Evolutionary conservation across 1,140 invertebrate species (phyloP), one percentile per base, ranked within the genome.

Genomic region (Heliconius hewitsoni): DNA sequence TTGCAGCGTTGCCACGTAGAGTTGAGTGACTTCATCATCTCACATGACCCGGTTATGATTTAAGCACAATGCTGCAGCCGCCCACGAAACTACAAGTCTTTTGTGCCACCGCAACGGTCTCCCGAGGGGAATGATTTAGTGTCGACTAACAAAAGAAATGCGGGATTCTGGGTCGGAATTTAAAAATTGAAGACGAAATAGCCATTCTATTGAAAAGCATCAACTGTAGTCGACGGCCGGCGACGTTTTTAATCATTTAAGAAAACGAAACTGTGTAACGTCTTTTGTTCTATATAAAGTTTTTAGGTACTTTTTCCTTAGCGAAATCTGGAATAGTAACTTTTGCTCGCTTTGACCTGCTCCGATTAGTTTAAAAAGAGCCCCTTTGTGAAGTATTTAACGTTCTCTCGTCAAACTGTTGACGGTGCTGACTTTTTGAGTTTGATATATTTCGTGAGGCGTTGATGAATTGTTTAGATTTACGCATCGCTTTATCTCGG

Each of bases 61-160:
- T 55, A 71, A 73, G 79, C 74, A 76, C 70, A 73, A 80, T 76
- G 79, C 74, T 71, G n/a, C 23, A 71, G 66, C 79, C 74, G 76
- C 74, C 70, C 66, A 66, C 18, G 70, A 66, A 73, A 76, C 66
- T 76, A 72, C 70, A 60, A 79, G 76, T 79, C 81, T 82, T 82
- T 82, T 81, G 80, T 81, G 78, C 66, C 77, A 57, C 39, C 72
- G 71, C 78, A 83, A 81, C 77, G 74, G 77, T 72, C 77, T 42
- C 80, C 78, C 75, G 70, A 74, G 72, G 66, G 57, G 46, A 75
- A 77, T 81, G 78, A 77, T 82, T 82, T 77, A 79, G 76, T 81
- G 66, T 77, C 39, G 60, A 74, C 57, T 72, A 77, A 83, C 80
- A 81, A 83, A 83, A 83, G 82, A 78, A 81, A 81, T 70, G 79